Conservation (phyloP, 2,888 invertebrate genomes). For the Himalopsyche tibetana region DNA sequence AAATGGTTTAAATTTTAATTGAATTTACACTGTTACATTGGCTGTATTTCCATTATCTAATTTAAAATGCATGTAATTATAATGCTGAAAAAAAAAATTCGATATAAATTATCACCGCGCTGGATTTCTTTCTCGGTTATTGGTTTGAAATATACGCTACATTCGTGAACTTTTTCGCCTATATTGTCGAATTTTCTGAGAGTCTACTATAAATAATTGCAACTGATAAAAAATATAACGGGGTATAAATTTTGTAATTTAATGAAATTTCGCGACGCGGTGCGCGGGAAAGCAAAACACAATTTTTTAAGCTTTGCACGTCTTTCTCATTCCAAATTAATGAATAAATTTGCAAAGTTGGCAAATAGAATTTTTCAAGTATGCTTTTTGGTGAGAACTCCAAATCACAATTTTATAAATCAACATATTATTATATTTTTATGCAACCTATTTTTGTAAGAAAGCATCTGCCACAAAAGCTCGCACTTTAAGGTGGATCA, state of each 20-base stretch:
- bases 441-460: background rate
- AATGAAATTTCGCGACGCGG: background rate
- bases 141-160: too few relatives aligned
- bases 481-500: too few relatives aligned
- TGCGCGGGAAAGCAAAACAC: background rate
- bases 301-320: conserved; percentile 34
- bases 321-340: conserved; percentile 34
- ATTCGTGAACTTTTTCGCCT: too few relatives aligned
- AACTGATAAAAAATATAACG: conserved; percentile 30
- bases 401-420: conserved; percentile 4
- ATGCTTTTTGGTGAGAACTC: conserved; percentile 11
- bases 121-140: too few relatives aligned
- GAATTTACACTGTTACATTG: too few relatives aligned
- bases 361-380: conserved; percentile 15
- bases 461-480: background rate
- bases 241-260: background rate
- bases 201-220: background rate
- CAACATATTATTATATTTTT: conserved; percentile 30
- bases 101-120: too few relatives aligned
- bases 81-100: too few relatives aligned
- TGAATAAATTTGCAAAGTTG: conserved; percentile 30
- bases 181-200: too few relatives aligned
- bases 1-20: too few relatives aligned
- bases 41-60: too few relatives aligned
- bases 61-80: too few relatives aligned